These are phyloP conservation scores for Pogonus chalceus DNA, from an alignment of 1,140 invertebrate genomes.

Conservation along the genomic window DNA sequence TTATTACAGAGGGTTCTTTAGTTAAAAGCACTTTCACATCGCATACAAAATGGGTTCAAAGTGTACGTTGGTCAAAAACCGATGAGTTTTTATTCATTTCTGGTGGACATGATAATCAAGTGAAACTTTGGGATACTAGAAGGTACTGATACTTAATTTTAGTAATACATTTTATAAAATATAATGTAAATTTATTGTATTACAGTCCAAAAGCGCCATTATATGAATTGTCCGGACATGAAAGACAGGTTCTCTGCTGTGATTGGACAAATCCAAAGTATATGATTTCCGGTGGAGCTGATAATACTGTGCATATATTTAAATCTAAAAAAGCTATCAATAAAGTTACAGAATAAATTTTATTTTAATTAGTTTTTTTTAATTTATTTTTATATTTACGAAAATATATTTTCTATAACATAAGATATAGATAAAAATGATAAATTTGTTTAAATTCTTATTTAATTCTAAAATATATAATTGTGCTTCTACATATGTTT, in stretches of 20 bases:
- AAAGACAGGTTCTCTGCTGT: conserved; percentile 86
- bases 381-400: background rate
- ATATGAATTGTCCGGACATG: conserved; percentile 87
- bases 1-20: conserved; percentile 64
- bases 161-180: conserved; percentile 11
- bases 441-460: too few species aligned
- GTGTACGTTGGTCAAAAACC: conserved; percentile 80
- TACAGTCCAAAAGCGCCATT: conserved; percentile 74
- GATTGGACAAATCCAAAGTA: conserved; percentile 85
- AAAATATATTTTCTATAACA: background rate
- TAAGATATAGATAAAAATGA: too few species aligned
- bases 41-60: conserved; percentile 85
- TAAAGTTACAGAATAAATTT: background rate
- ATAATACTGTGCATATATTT: conserved; percentile 89
- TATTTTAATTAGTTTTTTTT: background rate
- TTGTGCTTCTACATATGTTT: too few species aligned
- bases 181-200: conserved; percentile 39
- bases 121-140: conserved; percentile 94
- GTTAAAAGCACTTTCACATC: conserved; percentile 83
- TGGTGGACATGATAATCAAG: conserved; percentile 78
- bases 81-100: conserved; percentile 84
- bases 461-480: too few species aligned
- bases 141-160: conserved; percentile 31
- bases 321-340: conserved; percentile 24
- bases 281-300: conserved; percentile 85